phyloP scores from a whole-genome alignment of 2,888 invertebrate genomes.

The Troglohyphantes excavatus region DNA sequence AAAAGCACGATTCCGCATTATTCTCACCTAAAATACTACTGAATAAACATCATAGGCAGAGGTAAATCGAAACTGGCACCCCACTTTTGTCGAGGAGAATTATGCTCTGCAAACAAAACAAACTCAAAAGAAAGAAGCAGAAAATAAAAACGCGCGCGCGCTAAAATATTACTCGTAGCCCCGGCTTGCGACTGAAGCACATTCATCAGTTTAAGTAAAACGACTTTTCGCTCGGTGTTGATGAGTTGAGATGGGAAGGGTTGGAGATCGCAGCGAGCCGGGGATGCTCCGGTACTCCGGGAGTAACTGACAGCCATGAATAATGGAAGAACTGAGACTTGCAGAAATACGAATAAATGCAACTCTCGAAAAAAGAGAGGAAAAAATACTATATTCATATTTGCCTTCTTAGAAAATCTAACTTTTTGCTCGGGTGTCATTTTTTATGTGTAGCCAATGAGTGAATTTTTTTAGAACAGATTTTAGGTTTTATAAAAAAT shows the following conservation, averaged over 20 bases:
- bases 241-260: background rate
- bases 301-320: constrained; percentile 24
- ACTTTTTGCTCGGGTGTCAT: background rate
- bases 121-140: background rate
- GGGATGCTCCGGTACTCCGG: background rate
- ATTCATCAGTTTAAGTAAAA: constrained; percentile 30
- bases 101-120: background rate
- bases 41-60: background rate
- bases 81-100: background rate
- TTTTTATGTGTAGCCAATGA: background rate
- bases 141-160: too few relatives aligned
- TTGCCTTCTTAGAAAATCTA: too few relatives aligned
- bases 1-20: background rate
- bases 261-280: background rate
- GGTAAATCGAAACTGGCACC: background rate
- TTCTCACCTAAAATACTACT: background rate
- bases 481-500: too few relatives aligned
- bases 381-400: background rate
- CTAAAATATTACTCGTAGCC: background rate
- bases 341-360: constrained; percentile 16
- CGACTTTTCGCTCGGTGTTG: background rate
- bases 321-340: constrained; percentile 24
- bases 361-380: background rate
- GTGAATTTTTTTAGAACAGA: background rate
- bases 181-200: background rate